Evolutionary conservation across 2,888 invertebrate species (phyloP), one percentile per base, ranked within the genome.

Genomic region (Patella depressa): DNA sequence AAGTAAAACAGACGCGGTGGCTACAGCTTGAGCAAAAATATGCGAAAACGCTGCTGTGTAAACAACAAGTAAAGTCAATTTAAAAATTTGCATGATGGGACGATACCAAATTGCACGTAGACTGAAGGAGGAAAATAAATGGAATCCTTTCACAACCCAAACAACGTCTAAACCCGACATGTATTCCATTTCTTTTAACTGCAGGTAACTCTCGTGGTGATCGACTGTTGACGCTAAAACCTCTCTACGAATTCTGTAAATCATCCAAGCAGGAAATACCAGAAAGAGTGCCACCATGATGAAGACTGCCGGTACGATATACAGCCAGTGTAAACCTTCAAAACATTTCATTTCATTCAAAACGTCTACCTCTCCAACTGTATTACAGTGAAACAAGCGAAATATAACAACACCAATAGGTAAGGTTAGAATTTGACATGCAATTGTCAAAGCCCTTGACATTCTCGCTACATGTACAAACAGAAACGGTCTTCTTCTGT

Each of bases 131-230:
- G 89, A 88, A 77, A 90, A 90, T 9, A 89, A 80, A 81, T 88
- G 87, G 78, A 87, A 88, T 71, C 86, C 83, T 54, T 83, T 85
- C 53, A 86, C 82, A 17, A 88, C 80, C 87, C 88, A 90, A n/a
- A 85, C 76, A 74, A 87, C 81, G 76, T 90, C 89, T 65, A 90
- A 80, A 34, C 90, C 89, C 34, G 89, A 85, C 78, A 88, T 86
- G 77, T 89, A 90, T 75, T 90, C 90, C 70, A 81, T 80, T 82
- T 90, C 90, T 77, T 90, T 89, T 77, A 90, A 80, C 71, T 89
- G 85, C n/a, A 90, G 79, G 79, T 86, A 89, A 9, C 85, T 84
- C 71, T 90, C 88, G 73, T 90, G 89, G 59, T 87, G 85, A 45
- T 86, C 80, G 2, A 81, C 45, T n/a, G 85, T 84, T 34, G 86